Base-by-base conservation (phyloP, 2,797 vertebrate species). In the Sebastes kiyomatsui region DNA sequence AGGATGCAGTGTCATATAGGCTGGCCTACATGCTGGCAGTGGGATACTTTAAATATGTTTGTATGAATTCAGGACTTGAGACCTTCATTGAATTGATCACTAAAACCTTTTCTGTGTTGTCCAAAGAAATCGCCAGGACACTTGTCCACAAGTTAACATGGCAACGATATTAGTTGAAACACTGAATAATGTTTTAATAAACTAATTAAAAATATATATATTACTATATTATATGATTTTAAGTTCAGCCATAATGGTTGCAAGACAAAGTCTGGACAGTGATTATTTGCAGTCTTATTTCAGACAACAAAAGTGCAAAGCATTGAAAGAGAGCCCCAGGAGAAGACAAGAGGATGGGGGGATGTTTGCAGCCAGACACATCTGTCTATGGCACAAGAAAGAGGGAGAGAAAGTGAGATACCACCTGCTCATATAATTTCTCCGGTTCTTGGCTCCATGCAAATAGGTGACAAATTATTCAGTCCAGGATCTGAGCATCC, bases 381-480 rank as follows among this genome's bases (percentile, higher is more conserved):
- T 95, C 91, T 94, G 92, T 93, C 89, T 93, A 80, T 84, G 82
- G 87, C 86, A 82, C 79, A 27, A 65, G 72, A 58, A 74, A 79
- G 78, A 80, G 70, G 49, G 81, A 75, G 72, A 78, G 59, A 78
- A 75, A 72, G 60, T 68, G 64, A 75, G 67, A 67, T 59, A 66
- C 93, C 95, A 95, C 94, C 94, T 94, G 96, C 94, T 95, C 90
- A 52, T 82, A 81, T 79, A 83, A 82, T 90, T 87, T 90, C 88
- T 90, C 81, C 77, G 80, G 81, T 80, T 88, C 83, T 82, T 88
- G 79, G 86, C 88, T 88, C 80, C 86, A 81, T 94, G 92, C 75
- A 94, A 94, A 95, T 90, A 91, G 91, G 77, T 91, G 93, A 94
- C 94, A 95, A 94, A 95, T 94, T 94, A 95, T 95, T 94, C 93